Conservation (phyloP, 2,113 vertebrate genomes). For the Trichechus manatus region DNA sequence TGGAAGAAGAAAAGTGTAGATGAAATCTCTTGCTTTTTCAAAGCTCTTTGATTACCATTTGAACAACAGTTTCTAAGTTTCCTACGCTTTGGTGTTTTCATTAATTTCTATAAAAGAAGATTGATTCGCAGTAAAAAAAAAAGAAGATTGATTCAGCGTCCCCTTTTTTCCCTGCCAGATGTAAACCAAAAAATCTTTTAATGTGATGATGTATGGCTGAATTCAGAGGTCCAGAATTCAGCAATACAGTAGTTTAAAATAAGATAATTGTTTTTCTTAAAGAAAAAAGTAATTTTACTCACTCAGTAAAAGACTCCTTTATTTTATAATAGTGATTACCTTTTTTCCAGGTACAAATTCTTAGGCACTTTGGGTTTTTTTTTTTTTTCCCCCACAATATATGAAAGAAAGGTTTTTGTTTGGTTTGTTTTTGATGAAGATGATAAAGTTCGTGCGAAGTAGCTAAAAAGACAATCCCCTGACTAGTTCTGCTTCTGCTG, state of each 20-base stretch:
- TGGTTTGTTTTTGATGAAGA: slow-evolving; percentile 39
- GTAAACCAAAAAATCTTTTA: slow-evolving; percentile 45
- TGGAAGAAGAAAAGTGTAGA: not conserved
- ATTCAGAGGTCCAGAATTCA: not conserved
- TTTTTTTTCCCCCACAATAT: not conserved
- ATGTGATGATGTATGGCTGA: not conserved
- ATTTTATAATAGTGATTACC: slow-evolving; percentile 42
- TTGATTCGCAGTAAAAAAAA: not conserved
- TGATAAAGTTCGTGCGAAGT: slow-evolving; percentile 30
- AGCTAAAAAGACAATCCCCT: not conserved
- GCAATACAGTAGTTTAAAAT: slow-evolving; percentile 3
- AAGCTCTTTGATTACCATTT: slow-evolving; percentile 26
- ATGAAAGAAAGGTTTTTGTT: not conserved
- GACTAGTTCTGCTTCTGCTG: not conserved
- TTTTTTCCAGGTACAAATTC: not conserved
- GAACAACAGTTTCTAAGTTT: slow-evolving; percentile 10
- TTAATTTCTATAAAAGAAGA: slow-evolving; percentile 11
- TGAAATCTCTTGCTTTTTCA: slow-evolving; percentile 35
- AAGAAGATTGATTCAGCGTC: not conserved
- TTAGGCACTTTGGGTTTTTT: slow-evolving; percentile 13
- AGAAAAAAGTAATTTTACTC: slow-evolving; percentile 24
- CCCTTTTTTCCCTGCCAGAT: not conserved
- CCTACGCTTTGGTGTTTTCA: not conserved
- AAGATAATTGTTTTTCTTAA: slow-evolving; percentile 24
- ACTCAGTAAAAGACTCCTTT: slow-evolving; percentile 26